Percentiles rank a stretch among this genome's conserved stretches.
These are phyloP conservation scores for Apolygus lucorum DNA, from an alignment of 1,140 invertebrate species.

Conservation along the genomic window DNA sequence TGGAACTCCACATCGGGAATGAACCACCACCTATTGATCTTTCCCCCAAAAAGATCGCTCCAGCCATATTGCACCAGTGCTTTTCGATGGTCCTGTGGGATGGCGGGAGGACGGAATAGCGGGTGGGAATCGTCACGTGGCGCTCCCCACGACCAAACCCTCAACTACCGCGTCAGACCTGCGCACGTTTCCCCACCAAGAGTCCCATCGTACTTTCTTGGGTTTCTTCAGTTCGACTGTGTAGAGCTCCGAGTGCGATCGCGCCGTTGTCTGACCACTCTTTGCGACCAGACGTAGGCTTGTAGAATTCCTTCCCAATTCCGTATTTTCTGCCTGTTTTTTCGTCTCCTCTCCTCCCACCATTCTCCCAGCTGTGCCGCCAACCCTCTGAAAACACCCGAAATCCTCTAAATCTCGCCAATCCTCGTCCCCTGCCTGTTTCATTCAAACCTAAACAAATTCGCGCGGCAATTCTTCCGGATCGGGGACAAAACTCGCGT, in stretches of 20 bases:
- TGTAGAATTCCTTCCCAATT: not conserved
- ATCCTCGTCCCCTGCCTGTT: not conserved
- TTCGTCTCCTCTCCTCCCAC: not conserved
- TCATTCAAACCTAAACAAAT: too few species aligned
- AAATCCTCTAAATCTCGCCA: not conserved
- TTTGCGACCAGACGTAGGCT: conserved; percentile 6
- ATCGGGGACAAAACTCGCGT: not conserved
- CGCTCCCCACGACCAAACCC: not conserved
- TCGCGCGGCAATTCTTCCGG: too few species aligned
- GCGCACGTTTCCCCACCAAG: not conserved
- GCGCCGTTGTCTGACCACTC: not conserved
- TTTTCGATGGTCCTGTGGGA: too few species aligned
- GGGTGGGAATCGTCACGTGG: too few species aligned
- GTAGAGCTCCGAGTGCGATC: conserved; percentile 1
- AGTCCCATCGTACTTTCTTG: not conserved
- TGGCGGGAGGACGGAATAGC: too few species aligned
- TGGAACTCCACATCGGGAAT: too few species aligned
- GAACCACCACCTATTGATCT: too few species aligned
- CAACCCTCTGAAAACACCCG: not conserved
- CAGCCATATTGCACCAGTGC: too few species aligned
- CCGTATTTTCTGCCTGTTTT: not conserved
- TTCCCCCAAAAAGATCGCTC: too few species aligned
- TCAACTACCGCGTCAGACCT: not conserved
- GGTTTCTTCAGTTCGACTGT: not conserved
- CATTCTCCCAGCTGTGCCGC: too few species aligned